Conservation (phyloP, 2,888 invertebrate species). For the Ophion ellenae region DNA sequence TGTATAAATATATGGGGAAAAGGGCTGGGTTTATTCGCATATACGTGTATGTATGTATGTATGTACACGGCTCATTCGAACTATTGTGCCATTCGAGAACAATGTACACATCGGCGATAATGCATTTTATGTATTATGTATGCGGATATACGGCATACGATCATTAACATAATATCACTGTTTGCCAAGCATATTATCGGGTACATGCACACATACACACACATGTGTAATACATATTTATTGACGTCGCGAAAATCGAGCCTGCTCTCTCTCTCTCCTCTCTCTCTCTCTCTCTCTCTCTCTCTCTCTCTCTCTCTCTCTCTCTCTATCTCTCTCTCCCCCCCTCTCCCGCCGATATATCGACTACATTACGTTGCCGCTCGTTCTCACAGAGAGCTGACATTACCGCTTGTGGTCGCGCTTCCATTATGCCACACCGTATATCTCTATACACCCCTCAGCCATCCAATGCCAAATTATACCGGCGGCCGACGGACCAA, state of each 20-base stretch:
- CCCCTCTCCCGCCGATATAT: constrained; percentile 6
- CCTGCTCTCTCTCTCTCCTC: neutral
- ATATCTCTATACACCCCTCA: neutral
- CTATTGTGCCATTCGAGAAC: constrained; percentile 41
- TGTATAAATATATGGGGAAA: constrained; percentile 13
- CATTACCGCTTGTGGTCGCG: constrained; percentile 40
- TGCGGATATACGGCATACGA: constrained; percentile 43
- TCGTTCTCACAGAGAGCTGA: constrained; percentile 23
- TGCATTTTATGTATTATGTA: constrained; percentile 61
- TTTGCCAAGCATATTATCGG: constrained; percentile 55
- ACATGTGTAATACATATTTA: constrained; percentile 54
- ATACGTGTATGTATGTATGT: neutral
- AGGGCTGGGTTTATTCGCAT: no score
- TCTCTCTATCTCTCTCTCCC: neutral
- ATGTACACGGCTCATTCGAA: constrained; percentile 22
- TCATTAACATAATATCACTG: constrained; percentile 63
- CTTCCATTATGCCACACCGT: neutral
- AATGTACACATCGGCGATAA: constrained; percentile 56
- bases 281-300: neutral
- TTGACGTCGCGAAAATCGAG: constrained; percentile 36
- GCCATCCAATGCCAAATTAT: neutral
- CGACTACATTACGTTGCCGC: constrained; percentile 20
- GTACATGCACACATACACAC: constrained; percentile 18
- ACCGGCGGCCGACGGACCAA: neutral
- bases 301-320: neutral